Base-by-base conservation (phyloP, 2,113 vertebrate genomes). In the Phainopepla nitens region DNA sequence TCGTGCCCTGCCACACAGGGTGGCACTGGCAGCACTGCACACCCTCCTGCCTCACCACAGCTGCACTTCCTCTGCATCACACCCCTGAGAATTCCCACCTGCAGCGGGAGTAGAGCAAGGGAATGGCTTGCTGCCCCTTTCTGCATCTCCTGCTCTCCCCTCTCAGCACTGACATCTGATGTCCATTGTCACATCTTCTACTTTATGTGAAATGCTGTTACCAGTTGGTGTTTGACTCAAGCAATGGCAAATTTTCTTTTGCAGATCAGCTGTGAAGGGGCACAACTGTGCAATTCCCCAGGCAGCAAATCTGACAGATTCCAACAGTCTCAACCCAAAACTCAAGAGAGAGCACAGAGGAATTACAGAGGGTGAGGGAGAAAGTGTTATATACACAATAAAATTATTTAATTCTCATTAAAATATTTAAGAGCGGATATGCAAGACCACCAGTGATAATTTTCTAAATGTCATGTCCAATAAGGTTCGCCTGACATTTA, bases 391-490 rank as follows among this genome's bases (percentile, higher is more conserved):
- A 95, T 78, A 96, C 47, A 58, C 61, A 25, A 53, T 23, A 75
- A 92, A 78, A 89, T 71, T 81, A 89, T 66, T 93, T 92, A 78
- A 92, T 90, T 97, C 96, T 97, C 95, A 87, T 96, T 96, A 97
- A 73, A 84, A 97, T 87, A 92, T 93, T 96, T 94, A 97, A 82
- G 81, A 51, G 44, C 84, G 80, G 91, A 70, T n/a, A 83, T 47
- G 78, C 92, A 41, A 45, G 86, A 94, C 96, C 79, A 94, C 82
- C 93, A 96, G 93, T 62, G 94, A 91, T 97, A 96, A 96, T 95
- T 98, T 97, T 97, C 97, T 94, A 97, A 98, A 98, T 98, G 98
- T 97, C 98, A 98, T 92, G 82, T 97, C 97, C 97, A 98, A 86
- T 95, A 94, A 96, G 96, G 54, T 50, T 73, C 2, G 25, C 45